A percentile compares a stretch with the other conserved stretches of the same genome.
These are phyloP conservation scores for Drosophila infuscata DNA, from an alignment of 2,888 invertebrate genomes.

Conservation along the genomic window DNA sequence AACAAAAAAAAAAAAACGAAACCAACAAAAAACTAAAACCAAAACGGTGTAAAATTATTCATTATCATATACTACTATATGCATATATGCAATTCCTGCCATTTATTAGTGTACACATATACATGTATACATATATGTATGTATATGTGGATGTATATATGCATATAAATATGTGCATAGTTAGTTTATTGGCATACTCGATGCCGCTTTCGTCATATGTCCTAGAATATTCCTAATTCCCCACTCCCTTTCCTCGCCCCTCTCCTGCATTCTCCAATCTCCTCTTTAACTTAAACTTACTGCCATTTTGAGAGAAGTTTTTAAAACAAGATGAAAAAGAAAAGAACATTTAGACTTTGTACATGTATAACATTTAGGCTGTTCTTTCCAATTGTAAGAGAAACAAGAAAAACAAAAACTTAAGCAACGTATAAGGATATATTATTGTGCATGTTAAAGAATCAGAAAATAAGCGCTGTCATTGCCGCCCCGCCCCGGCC, in stretches of 20 bases:
- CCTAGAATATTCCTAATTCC: not conserved
- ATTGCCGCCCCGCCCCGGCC: conserved; percentile 1
- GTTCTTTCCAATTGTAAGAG: conserved; percentile 65
- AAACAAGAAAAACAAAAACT: conserved; percentile 43
- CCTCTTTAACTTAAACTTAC: conserved; percentile 65
- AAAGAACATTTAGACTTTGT: conserved; percentile 73
- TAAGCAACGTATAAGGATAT: conserved; percentile 30
- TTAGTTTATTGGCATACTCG: conserved; percentile 24
- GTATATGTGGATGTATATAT: not conserved
- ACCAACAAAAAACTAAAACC: conserved; percentile 49
- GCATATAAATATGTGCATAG: conserved; percentile 1
- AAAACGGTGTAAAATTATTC: conserved; percentile 60
- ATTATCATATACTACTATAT: conserved; percentile 41
- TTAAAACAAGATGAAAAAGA: conserved; percentile 49
- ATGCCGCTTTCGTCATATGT: conserved; percentile 19
- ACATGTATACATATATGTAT: conserved; percentile 14
- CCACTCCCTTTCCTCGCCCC: not conserved
- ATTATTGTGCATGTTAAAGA: conserved; percentile 19
- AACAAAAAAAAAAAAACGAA: conserved; percentile 40
- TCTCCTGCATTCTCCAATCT: conserved; percentile 2
- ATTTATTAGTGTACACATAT: conserved; percentile 52
- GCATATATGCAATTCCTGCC: conserved; percentile 62
- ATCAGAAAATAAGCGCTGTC: conserved; percentile 22
- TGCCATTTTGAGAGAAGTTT: conserved; percentile 75
- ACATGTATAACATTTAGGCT: conserved; percentile 77